phyloP scores from a whole-genome alignment of 2,113 vertebrate species.

The Scophthalmus maximus region DNA sequence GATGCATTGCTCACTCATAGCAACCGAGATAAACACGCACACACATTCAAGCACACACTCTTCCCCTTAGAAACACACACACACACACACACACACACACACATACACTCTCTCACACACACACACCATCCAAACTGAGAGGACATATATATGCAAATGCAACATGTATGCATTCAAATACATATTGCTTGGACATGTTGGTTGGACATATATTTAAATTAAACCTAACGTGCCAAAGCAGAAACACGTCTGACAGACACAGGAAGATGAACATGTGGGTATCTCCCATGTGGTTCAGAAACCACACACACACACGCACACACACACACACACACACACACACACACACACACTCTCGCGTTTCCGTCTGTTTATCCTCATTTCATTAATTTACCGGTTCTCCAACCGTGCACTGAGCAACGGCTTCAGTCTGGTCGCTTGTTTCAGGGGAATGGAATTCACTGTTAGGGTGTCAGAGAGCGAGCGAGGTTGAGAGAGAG shows the following conservation, averaged over 20 bases:
- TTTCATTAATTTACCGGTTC: constrained; percentile 58
- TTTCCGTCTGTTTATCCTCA: constrained; percentile 39
- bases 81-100: constrained; percentile 41
- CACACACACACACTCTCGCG: constrained; percentile 1
- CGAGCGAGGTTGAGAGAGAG: constrained; percentile 21
- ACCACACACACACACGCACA: background rate
- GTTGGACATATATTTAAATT: too few relatives aligned
- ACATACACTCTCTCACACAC: background rate
- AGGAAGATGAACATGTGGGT: constrained; percentile 48
- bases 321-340: background rate
- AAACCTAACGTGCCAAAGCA: background rate
- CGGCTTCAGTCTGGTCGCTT: constrained; percentile 67
- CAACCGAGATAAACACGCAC: constrained; percentile 74
- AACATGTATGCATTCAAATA: too few relatives aligned
- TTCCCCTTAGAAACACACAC: too few relatives aligned
- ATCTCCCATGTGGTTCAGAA: constrained; percentile 51
- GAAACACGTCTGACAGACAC: background rate
- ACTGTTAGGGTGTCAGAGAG: constrained; percentile 59
- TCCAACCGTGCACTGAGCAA: constrained; percentile 54
- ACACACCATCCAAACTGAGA: constrained; percentile 10
- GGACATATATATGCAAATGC: background rate
- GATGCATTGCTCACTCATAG: constrained; percentile 66
- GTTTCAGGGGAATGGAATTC: constrained; percentile 85
- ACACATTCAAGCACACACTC: constrained; percentile 51
- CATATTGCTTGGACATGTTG: too few relatives aligned